A percentile compares a stretch with the other conserved stretches of the same genome.
Evolutionary conservation across 2,113 vertebrate genomes (phyloP).

Genomic region (Silurus asotus): DNA sequence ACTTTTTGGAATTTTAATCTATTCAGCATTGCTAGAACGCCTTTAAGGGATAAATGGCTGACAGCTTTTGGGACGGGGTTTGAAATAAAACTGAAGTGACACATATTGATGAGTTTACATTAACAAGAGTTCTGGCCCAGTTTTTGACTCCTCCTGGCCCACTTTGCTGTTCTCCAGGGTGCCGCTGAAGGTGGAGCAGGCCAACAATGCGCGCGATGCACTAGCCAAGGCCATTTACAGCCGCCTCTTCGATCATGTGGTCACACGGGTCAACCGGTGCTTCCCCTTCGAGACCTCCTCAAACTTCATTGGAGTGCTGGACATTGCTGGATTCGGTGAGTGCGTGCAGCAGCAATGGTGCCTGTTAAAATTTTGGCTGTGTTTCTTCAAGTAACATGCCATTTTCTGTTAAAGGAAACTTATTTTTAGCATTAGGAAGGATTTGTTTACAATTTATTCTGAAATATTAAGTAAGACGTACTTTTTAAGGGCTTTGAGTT

Average conservation of each 20-base stretch:
- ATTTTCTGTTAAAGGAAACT: background rate
- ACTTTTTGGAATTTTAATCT: background rate
- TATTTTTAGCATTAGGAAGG: background rate
- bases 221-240: constrained; percentile 96
- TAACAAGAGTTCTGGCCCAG: constrained; percentile 51
- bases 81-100: constrained; percentile 20
- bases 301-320: constrained; percentile 95
- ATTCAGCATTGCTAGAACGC: background rate
- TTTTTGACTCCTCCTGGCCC: constrained; percentile 51
- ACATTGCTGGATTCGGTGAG: constrained; percentile 98
- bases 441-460: background rate
- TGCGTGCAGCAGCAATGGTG: background rate
- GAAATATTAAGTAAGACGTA: background rate
- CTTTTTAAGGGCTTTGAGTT: background rate
- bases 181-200: constrained; percentile 96
- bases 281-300: constrained; percentile 92
- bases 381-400: background rate
- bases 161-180: constrained; percentile 76
- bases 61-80: constrained; percentile 17
- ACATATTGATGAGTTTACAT: constrained; percentile 44
- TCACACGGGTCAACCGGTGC: constrained; percentile 93
- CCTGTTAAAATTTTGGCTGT: background rate
- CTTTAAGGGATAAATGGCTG: background rate
- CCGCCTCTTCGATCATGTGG: constrained; percentile 96
- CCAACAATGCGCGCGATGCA: constrained; percentile 94